phyloP scores from a whole-genome alignment of 2,888 invertebrate genomes.

The Diarsia rubi region DNA sequence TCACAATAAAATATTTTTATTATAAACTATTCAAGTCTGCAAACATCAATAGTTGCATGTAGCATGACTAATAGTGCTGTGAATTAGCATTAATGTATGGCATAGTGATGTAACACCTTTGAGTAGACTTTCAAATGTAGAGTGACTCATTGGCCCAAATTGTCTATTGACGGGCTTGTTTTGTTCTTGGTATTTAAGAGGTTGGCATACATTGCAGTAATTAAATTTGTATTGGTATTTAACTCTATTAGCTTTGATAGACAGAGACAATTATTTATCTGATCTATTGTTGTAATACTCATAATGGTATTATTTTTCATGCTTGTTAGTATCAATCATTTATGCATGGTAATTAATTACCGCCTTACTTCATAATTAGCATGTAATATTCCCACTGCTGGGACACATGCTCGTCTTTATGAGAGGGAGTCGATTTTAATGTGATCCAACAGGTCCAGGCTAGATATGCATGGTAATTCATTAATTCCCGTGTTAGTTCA shows the following conservation, averaged over 20 bases:
- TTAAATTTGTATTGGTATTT: background rate
- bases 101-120: conserved; percentile 47
- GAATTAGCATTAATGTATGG: conserved; percentile 58
- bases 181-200: conserved; percentile 4
- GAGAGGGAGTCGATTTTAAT: background rate
- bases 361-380: background rate
- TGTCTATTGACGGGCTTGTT: conserved; percentile 8
- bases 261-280: background rate
- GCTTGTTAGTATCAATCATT: background rate
- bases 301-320: background rate
- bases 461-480: too few species aligned
- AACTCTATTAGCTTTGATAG: background rate
- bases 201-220: conserved; percentile 1
- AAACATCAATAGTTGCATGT: conserved; percentile 27
- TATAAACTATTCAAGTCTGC: conserved; percentile 27
- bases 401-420: background rate
- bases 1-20: conserved; percentile 23
- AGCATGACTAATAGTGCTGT: conserved; percentile 47
- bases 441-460: too few species aligned
- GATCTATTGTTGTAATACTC: background rate
- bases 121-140: conserved; percentile 28
- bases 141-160: conserved; percentile 45
- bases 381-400: background rate
- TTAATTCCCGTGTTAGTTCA: too few species aligned
- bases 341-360: background rate